Conservation (phyloP, 2,888 invertebrate genomes). For the Thymelicus acteon region DNA sequence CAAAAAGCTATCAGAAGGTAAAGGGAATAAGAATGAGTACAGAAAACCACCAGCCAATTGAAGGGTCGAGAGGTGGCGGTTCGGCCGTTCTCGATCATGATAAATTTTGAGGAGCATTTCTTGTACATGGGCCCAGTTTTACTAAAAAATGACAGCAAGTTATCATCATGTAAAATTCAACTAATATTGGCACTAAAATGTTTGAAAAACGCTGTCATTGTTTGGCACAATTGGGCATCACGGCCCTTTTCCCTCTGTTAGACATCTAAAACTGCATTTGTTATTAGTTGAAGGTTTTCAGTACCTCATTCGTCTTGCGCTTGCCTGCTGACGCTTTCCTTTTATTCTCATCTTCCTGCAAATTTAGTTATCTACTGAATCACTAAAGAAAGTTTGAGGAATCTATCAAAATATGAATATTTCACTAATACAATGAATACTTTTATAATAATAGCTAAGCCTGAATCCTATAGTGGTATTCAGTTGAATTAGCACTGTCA, state of each 20-base stretch:
- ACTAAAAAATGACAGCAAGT: slow-evolving; percentile 53
- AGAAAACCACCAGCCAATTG: slow-evolving; percentile 81
- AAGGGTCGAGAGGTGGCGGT: slow-evolving; percentile 23
- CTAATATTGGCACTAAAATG: not conserved
- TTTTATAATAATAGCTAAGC: no score
- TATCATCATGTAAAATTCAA: not conserved
- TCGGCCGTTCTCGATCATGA: not conserved
- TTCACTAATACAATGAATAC: no score
- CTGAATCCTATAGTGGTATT: no score
- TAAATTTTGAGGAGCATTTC: slow-evolving; percentile 46
- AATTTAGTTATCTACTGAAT: slow-evolving; percentile 75
- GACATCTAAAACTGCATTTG: slow-evolving; percentile 49
- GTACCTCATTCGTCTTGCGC: slow-evolving; percentile 84
- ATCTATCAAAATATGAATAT: slow-evolving; percentile 19
- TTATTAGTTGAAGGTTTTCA: slow-evolving; percentile 82
- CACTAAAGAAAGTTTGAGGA: slow-evolving; percentile 45
- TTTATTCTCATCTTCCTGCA: slow-evolving; percentile 83
- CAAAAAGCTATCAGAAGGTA: slow-evolving; percentile 71
- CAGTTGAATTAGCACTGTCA: no score
- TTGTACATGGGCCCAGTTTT: slow-evolving; percentile 50
- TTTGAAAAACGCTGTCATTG: slow-evolving; percentile 44
- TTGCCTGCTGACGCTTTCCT: slow-evolving; percentile 81
- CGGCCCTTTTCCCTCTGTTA: slow-evolving; percentile 75
- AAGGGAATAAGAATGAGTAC: slow-evolving; percentile 76
- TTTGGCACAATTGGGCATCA: slow-evolving; percentile 55